These are phyloP conservation scores for Periophthalmodon schlosseri DNA, from an alignment of 2,113 vertebrate genomes.

Conservation along the genomic window DNA sequence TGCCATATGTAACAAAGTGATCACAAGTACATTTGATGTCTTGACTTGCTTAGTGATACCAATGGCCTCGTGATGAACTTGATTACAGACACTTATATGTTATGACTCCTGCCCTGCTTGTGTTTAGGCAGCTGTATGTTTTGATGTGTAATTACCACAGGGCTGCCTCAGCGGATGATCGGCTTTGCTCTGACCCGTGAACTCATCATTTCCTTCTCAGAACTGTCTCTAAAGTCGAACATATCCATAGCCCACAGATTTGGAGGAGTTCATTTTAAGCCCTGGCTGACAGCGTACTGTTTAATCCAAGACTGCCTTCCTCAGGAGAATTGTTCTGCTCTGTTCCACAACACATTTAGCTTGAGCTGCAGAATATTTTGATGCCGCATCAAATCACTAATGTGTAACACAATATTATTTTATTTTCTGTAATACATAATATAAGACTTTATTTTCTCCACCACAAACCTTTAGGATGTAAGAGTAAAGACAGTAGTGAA, in stretches of 20 bases:
- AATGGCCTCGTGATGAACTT: neutral
- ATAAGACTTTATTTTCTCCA: neutral
- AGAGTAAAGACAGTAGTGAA: too few relatives aligned
- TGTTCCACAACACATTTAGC: slow-evolving; percentile 28
- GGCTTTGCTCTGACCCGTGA: slow-evolving; percentile 47
- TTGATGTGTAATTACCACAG: slow-evolving; percentile 40
- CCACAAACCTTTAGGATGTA: too few relatives aligned
- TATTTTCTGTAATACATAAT: neutral
- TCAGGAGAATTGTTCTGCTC: slow-evolving; percentile 11
- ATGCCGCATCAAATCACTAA: neutral
- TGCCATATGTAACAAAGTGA: too few relatives aligned
- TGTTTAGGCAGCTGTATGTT: neutral
- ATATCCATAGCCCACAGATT: slow-evolving; percentile 45
- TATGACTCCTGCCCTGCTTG: neutral
- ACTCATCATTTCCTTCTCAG: slow-evolving; percentile 29
- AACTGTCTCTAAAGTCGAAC: slow-evolving; percentile 39
- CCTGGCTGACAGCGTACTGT: slow-evolving; percentile 35
- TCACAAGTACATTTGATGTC: too few relatives aligned
- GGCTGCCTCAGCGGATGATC: slow-evolving; percentile 26
- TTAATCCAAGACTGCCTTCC: slow-evolving; percentile 47
- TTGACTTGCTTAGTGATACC: neutral
- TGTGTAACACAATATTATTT: neutral
- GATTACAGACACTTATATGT: neutral
- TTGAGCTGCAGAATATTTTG: slow-evolving; percentile 24
- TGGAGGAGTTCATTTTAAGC: slow-evolving; percentile 44